phyloP scores from a whole-genome alignment of 2,797 vertebrate genomes.

The Forpus xanthops region DNA sequence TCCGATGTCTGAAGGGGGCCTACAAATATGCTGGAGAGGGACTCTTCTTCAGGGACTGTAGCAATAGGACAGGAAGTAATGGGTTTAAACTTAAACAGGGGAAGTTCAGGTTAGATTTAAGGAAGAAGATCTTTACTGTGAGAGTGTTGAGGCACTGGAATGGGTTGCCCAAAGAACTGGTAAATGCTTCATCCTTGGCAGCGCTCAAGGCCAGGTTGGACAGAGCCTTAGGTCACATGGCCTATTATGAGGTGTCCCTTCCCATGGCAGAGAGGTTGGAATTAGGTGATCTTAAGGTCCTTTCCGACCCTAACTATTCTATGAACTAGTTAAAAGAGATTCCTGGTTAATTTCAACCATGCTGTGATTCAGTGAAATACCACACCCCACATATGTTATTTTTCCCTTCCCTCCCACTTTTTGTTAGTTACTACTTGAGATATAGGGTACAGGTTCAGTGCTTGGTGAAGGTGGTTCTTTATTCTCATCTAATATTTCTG shows the following conservation, averaged over 20 bases:
- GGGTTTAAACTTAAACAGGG: neutral
- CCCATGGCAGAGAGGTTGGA: neutral
- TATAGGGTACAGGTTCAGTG: neutral
- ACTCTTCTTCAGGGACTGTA: neutral
- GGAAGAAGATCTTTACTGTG: neutral
- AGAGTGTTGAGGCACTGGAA: neutral
- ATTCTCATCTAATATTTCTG: neutral
- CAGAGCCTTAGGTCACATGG: neutral
- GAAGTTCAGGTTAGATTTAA: neutral
- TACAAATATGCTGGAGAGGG: neutral
- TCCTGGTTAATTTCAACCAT: neutral
- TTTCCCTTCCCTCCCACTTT: neutral
- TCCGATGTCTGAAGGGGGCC: neutral
- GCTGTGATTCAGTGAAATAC: neutral
- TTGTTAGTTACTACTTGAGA: neutral
- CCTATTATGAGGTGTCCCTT: too few relatives aligned
- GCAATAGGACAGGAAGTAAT: neutral
- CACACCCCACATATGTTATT: neutral
- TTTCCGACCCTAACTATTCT: neutral
- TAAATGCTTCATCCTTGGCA: neutral
- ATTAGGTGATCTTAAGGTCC: neutral
- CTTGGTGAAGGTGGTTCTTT: neutral
- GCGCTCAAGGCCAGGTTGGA: neutral
- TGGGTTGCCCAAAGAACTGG: neutral
- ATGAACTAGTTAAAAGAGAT: neutral